Percentiles rank a stretch among this genome's conserved stretches.
Conservation (phyloP, 2,888 invertebrate species). For the Anorthoa munda region DNA sequence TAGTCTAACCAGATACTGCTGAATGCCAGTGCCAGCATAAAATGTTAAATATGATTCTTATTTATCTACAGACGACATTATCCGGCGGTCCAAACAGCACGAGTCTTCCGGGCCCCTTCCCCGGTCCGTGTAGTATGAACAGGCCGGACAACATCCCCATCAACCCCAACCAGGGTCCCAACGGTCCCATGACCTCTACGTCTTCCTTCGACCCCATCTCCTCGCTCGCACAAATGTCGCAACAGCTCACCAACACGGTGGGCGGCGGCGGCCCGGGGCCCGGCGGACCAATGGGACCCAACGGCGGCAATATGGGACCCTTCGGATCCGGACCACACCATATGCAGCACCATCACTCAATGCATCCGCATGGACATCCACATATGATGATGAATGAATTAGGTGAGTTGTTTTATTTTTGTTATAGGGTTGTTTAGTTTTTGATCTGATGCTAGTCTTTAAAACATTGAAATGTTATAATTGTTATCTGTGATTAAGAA, state of each 20-base stretch:
- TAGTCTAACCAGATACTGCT: not conserved
- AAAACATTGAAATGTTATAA: not conserved
- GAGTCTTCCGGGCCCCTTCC: conserved; percentile 89
- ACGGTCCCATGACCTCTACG: conserved; percentile 89
- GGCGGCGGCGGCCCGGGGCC: conserved; percentile 84
- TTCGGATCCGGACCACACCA: conserved; percentile 86
- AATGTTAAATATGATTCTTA: conserved; percentile 26
- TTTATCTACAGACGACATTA: conserved; percentile 81
- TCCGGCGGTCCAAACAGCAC: conserved; percentile 89
- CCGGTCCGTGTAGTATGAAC: conserved; percentile 88
- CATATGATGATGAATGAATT: conserved; percentile 90
- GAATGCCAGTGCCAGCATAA: not conserved
- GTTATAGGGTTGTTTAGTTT: not conserved
- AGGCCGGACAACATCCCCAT: conserved; percentile 88
- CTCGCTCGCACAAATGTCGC: conserved; percentile 98
- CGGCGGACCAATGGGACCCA: conserved; percentile 84
- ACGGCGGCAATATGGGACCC: conserved; percentile 82
- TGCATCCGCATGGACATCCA: conserved; percentile 88
- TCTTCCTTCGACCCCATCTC: conserved; percentile 97
- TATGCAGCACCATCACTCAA: conserved; percentile 87
- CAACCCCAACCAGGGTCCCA: conserved; percentile 88
- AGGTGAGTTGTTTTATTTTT: conserved; percentile 73
- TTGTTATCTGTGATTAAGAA: not conserved
- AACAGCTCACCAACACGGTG: conserved; percentile 95
- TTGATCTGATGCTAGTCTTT: not conserved